Conservation (phyloP, 1,140 invertebrate genomes). For the Periplaneta americana region DNA sequence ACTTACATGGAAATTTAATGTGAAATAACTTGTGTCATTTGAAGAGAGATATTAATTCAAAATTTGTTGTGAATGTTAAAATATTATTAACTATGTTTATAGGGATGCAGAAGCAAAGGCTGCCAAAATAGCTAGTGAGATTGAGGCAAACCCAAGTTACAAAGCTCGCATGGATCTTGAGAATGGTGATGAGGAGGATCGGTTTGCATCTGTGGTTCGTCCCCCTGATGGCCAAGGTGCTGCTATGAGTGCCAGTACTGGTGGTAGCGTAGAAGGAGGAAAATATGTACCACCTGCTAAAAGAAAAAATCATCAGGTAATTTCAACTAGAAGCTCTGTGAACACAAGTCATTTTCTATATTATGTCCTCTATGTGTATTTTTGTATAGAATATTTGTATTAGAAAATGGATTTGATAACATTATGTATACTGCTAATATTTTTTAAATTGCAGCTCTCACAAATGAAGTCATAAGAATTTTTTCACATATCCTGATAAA, state of each 20-base stretch:
- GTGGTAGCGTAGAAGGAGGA: not conserved
- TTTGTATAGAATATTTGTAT: too few species aligned
- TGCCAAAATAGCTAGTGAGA: slow-evolving; percentile 81
- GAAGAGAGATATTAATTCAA: not conserved
- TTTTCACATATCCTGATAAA: too few species aligned
- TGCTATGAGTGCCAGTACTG: not conserved
- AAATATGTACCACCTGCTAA: slow-evolving; percentile 76
- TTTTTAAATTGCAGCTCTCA: too few species aligned
- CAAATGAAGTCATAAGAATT: too few species aligned
- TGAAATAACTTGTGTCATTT: not conserved
- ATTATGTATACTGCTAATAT: too few species aligned
- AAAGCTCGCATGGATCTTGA: slow-evolving; percentile 77
- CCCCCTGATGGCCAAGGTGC: slow-evolving; percentile 25
- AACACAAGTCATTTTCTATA: too few species aligned
- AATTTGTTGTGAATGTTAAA: too few species aligned
- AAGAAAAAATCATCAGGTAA: slow-evolving; percentile 53
- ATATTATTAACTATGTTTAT: too few species aligned
- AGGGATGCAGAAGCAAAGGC: slow-evolving; percentile 77
- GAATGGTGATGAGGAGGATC: slow-evolving; percentile 87
- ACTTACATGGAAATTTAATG: too few species aligned
- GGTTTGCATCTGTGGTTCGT: slow-evolving; percentile 67
- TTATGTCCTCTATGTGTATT: too few species aligned
- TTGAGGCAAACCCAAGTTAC: slow-evolving; percentile 76
- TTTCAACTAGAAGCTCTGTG: too few species aligned
- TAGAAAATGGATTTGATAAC: too few species aligned